These are phyloP conservation scores for Mormyrus iriodes DNA, from an alignment of 2,113 vertebrate genomes.

Conservation along the genomic window DNA sequence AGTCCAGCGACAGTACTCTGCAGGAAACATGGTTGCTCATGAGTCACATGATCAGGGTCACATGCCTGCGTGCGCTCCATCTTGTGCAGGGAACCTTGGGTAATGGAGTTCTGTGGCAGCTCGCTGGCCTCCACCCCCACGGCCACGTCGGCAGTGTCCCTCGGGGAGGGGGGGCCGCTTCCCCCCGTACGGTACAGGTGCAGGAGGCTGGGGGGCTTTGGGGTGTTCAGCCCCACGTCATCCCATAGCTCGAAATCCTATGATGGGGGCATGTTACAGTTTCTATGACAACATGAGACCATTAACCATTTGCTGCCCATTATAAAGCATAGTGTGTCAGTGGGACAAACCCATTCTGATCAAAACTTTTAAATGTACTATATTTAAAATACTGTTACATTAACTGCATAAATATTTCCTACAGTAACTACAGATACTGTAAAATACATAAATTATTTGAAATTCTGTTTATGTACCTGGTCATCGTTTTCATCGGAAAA, in stretches of 20 bases:
- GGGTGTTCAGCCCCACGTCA: conserved; percentile 94
- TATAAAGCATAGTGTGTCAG: background rate
- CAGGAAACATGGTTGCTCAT: background rate
- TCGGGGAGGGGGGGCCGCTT: conserved; percentile 60
- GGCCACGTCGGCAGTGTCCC: conserved; percentile 72
- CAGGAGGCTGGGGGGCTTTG: conserved; percentile 88
- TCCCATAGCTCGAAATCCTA: conserved; percentile 99
- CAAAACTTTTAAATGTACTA: background rate
- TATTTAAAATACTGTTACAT: background rate
- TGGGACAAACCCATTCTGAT: background rate
- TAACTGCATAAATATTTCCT: background rate
- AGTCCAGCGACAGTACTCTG: background rate
- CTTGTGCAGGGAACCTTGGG: conserved; percentile 48
- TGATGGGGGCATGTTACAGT: background rate
- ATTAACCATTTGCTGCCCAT: background rate
- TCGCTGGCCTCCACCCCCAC: conserved; percentile 77
- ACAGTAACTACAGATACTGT: background rate
- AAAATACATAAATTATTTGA: background rate
- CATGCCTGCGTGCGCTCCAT: conserved; percentile 46
- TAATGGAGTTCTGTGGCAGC: conserved; percentile 59
- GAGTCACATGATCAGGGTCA: background rate
- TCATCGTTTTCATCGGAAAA: conserved; percentile 99
- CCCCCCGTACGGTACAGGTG: conserved; percentile 91
- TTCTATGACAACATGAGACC: background rate
- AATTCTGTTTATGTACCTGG: conserved; percentile 70